phyloP scores from a whole-genome alignment of 2,113 vertebrate genomes.

The Dunckerocampus dactyliophorus region DNA sequence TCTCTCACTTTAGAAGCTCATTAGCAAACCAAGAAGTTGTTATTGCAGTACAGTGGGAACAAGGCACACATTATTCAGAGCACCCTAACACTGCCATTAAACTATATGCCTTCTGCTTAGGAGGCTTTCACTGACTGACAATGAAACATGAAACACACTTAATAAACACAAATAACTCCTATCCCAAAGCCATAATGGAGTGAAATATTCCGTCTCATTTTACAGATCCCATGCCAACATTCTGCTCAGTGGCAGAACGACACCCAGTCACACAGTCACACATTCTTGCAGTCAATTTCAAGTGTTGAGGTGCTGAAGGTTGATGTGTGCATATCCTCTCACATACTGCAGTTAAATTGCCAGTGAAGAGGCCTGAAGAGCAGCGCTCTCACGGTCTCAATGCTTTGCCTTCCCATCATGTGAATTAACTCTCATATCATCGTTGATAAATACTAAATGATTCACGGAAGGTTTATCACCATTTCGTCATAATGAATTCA shows the following conservation, averaged over 20 bases:
- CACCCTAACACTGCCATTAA: constrained; percentile 26
- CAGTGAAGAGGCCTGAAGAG: constrained; percentile 64
- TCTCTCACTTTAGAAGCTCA: constrained; percentile 54
- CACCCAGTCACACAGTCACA: constrained; percentile 15
- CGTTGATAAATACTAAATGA: constrained; percentile 49
- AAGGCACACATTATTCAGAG: constrained; percentile 33
- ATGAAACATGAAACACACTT: constrained; percentile 30
- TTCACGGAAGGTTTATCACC: constrained; percentile 51
- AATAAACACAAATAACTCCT: constrained; percentile 30
- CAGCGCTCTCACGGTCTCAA: constrained; percentile 40
- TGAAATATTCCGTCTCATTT: constrained; percentile 29
- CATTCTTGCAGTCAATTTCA: constrained; percentile 29
- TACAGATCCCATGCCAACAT: constrained; percentile 40
- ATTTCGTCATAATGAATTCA: constrained; percentile 57
- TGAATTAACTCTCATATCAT: constrained; percentile 59
- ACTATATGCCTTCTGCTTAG: constrained; percentile 26
- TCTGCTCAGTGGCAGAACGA: constrained; percentile 44
- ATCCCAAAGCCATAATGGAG: constrained; percentile 13
- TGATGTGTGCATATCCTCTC: constrained; percentile 63
- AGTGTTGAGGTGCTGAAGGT: constrained; percentile 60
- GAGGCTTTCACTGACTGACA: constrained; percentile 17
- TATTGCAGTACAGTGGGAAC: constrained; percentile 41
- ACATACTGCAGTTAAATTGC: constrained; percentile 63
- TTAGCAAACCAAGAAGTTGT: constrained; percentile 62
- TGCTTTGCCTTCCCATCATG: constrained; percentile 29